Conservation (phyloP, 2,797 vertebrate species). For the Avahi laniger region DNA sequence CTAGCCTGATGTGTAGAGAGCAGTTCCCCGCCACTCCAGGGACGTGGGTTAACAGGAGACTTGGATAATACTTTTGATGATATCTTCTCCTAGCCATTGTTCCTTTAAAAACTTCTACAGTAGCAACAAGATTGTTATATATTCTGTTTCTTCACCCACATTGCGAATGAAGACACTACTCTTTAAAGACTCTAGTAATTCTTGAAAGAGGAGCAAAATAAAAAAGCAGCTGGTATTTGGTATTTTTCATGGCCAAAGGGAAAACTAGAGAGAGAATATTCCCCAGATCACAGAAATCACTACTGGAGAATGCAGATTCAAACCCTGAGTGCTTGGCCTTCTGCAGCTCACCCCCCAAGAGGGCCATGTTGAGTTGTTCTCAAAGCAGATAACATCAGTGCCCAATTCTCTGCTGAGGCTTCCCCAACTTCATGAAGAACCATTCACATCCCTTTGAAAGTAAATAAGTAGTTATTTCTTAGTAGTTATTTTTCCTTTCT, state of each 20-base stretch:
- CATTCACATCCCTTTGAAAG: conserved; percentile 58
- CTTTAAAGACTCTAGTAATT: neutral
- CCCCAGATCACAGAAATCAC: neutral
- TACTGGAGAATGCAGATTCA: neutral
- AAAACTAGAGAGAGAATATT: neutral
- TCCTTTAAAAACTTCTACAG: neutral
- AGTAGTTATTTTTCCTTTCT: conserved; percentile 56
- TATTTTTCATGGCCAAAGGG: neutral
- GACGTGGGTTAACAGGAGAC: neutral
- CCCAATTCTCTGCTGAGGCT: neutral
- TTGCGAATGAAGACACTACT: neutral
- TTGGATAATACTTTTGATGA: neutral
- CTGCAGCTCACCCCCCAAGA: neutral
- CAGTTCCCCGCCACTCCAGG: no score
- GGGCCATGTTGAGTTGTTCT: neutral
- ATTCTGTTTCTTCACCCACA: neutral
- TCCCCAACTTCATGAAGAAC: neutral
- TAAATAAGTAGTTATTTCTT: conserved; percentile 60
- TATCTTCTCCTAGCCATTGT: neutral
- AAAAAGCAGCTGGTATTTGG: neutral
- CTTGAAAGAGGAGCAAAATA: neutral
- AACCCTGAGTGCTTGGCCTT: neutral
- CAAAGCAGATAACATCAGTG: neutral
- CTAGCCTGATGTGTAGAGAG: neutral
- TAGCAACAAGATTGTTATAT: neutral